phyloP scores from a whole-genome alignment of 1,140 invertebrate species.

The Drosophila quadrilineata region DNA sequence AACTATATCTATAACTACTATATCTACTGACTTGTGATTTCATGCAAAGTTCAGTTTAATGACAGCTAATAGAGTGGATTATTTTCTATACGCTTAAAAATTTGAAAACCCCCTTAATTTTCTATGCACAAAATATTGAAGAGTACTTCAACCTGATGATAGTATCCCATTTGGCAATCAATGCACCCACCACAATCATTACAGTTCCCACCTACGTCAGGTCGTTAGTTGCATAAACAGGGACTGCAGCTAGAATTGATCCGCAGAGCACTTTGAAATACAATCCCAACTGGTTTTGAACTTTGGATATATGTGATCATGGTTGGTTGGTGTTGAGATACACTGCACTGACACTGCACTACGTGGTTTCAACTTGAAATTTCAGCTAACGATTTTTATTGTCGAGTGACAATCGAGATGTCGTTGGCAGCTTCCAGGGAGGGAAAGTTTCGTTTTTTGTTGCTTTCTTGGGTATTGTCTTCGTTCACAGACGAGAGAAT shows the following conservation, averaged over 20 bases:
- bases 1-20: too few relatives aligned
- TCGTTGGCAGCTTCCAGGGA: not conserved
- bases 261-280: not conserved
- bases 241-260: constrained; percentile 6
- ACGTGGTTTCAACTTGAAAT: not conserved
- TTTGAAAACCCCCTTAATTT: too few relatives aligned
- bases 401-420: constrained; percentile 9
- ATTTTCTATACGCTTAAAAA: too few relatives aligned
- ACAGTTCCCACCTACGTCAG: not conserved
- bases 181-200: not conserved
- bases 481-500: constrained; percentile 15
- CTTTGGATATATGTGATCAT: constrained; percentile 7
- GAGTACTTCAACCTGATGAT: too few relatives aligned
- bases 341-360: too few relatives aligned
- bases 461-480: not conserved
- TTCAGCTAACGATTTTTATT: constrained; percentile 12
- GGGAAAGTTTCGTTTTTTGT: constrained; percentile 31
- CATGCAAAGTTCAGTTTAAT: too few relatives aligned
- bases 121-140: too few relatives aligned
- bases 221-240: constrained; percentile 22
- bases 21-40: too few relatives aligned
- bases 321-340: too few relatives aligned
- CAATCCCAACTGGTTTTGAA: constrained; percentile 13
- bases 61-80: too few relatives aligned
- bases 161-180: not conserved